These are phyloP conservation scores for Anoura caudifer DNA, from an alignment of 2,113 vertebrate species.

Conservation along the genomic window DNA sequence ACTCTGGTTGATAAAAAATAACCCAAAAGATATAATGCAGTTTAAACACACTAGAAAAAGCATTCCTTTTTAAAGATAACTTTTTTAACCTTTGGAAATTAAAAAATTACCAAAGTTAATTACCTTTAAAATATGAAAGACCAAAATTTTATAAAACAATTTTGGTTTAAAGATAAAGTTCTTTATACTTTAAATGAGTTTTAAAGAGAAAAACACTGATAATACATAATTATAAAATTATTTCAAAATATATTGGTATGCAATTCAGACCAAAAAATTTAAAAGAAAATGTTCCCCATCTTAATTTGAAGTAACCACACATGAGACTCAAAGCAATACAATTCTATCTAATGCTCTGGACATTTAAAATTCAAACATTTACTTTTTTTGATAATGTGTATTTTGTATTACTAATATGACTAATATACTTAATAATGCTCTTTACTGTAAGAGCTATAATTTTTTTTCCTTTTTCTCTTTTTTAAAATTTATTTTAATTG, in stretches of 20 bases:
- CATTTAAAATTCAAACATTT: conserved; percentile 16
- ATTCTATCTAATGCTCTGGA: background rate
- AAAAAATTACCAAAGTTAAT: background rate
- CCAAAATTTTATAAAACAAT: conserved; percentile 6
- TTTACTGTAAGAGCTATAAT: too few species aligned
- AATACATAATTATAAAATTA: background rate
- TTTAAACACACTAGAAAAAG: background rate
- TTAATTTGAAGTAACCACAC: background rate
- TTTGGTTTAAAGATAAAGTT: background rate
- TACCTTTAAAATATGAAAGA: background rate
- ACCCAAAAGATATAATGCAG: background rate
- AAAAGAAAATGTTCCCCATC: background rate
- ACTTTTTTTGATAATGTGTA: too few species aligned
- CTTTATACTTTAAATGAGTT: background rate
- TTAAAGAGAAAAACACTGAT: background rate
- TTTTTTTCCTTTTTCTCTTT: too few species aligned
- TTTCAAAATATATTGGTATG: background rate
- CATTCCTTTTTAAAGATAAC: background rate
- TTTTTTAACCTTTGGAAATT: background rate
- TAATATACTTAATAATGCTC: too few species aligned
- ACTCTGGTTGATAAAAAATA: background rate
- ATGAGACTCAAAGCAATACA: background rate
- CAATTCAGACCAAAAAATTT: background rate
- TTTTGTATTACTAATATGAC: too few species aligned
- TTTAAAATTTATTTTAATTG: too few species aligned